Base-by-base conservation (phyloP, 2,113 vertebrate species). In the Centropristis striata region DNA sequence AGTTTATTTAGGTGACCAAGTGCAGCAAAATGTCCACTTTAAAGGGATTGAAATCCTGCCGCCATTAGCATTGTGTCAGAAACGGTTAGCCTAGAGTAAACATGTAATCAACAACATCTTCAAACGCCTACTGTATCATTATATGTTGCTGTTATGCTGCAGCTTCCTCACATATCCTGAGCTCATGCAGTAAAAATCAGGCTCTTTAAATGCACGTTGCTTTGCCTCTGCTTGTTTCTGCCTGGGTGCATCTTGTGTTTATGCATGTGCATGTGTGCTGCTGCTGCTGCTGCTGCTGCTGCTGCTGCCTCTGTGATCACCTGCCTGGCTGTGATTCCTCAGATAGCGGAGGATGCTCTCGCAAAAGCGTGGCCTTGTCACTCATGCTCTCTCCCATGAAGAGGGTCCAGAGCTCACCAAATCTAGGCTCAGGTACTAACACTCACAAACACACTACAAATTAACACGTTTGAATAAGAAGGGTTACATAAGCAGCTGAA, bases 401-500 rank as follows among this genome's bases (percentile, higher is more conserved):
- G 98, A 98, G 97, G 92, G 97, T 98, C 92, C 97, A 99, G 91
- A 99, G 98, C 95, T 97, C 97, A 92, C 98, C 98, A 92, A 98
- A 98, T 94, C 96, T 99, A 32, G 89, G 96, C 86, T 92, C 97
- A 98, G 98, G 98, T 99, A 99, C 96, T 96, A 94, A 87, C 93
- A 84, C 87, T 71, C 68, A 68, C 76, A 78, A 28, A 80, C 73
- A 79, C 85, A 39, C 71, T 18, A 23, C 16, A 55, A 32, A 60
- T 79, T 5, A 83, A 76, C 61, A 68, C 7, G 5, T 69, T 78
- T n/a, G 32, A 73, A 41, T 5, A 10, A 28, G 20, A 68, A 50
- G 6, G 32, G 15, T n/a, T 18, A 12, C 23, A 44, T 12, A 27
- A 39, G 25, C 21, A 75, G 37, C 23, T 10, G 11, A 76, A 63